A percentile compares a stretch with the other conserved stretches of the same genome.
Evolutionary conservation across 2,888 invertebrate species (phyloP).

Genomic region (Eupithecia exiguata): DNA sequence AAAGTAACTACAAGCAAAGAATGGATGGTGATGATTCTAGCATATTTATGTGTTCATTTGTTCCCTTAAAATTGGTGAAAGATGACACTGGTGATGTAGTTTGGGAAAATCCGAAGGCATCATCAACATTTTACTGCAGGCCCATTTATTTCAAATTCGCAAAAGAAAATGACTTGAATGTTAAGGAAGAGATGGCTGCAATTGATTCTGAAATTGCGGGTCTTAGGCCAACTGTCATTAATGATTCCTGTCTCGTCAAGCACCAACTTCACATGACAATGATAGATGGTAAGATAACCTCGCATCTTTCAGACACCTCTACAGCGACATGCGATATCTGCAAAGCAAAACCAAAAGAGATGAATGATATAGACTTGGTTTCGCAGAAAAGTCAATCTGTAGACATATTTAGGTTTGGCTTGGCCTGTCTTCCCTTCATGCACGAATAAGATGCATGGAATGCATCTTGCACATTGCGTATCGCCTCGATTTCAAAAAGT

Average conservation of each 20-base stretch:
- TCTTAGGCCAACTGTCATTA: no score
- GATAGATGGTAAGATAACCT: neutral
- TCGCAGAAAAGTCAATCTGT: neutral
- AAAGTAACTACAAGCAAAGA: no score
- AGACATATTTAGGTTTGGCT: constrained; percentile 1
- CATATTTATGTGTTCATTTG: neutral
- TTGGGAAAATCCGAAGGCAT: neutral
- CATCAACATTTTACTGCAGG: neutral
- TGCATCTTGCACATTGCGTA: neutral
- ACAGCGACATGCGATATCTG: neutral
- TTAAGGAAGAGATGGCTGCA: neutral
- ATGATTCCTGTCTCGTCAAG: no score
- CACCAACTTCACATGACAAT: no score
- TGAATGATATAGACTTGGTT: neutral
- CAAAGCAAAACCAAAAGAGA: neutral
- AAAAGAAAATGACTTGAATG: neutral
- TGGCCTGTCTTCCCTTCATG: constrained; percentile 14
- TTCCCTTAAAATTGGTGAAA: neutral
- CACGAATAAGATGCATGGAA: constrained; percentile 18
- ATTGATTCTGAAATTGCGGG: neutral
- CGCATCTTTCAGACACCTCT: neutral
- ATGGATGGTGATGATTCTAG: constrained; percentile 4
- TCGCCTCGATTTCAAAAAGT: neutral
- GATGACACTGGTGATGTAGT: neutral
- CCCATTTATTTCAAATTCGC: neutral